Evolutionary conservation across 2,797 vertebrate species (phyloP).

Genomic region (Malurus leucopterus): DNA sequence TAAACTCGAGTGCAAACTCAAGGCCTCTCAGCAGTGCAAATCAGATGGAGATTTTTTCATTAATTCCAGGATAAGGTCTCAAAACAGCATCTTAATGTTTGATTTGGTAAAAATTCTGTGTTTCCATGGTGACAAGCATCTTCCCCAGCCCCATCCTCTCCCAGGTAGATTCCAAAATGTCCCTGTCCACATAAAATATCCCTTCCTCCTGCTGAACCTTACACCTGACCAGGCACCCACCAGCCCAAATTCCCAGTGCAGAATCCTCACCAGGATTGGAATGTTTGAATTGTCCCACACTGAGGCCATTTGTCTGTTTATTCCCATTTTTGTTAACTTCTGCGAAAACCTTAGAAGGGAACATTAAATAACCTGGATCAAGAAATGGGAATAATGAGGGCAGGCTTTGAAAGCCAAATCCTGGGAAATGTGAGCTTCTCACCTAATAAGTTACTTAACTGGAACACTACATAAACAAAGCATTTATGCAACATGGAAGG

Average conservation of each 20-base stretch:
- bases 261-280: too few relatives aligned
- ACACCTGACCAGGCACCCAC: neutral
- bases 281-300: neutral
- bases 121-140: neutral
- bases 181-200: neutral
- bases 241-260: too few relatives aligned
- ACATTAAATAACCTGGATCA: slow-evolving; percentile 34
- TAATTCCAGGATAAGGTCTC: neutral
- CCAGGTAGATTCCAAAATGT: neutral
- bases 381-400: slow-evolving; percentile 14
- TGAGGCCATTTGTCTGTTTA: neutral
- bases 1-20: neutral
- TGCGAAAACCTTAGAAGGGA: neutral
- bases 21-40: neutral
- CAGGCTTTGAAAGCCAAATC: slow-evolving; percentile 38
- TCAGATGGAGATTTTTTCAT: neutral
- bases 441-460: slow-evolving; percentile 17
- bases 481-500: neutral
- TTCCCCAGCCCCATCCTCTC: neutral
- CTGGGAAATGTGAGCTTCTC: slow-evolving; percentile 7
- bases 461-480: neutral
- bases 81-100: neutral
- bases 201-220: neutral
- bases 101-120: neutral
- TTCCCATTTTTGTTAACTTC: neutral